A percentile compares a stretch with the other conserved stretches of the same genome.
phyloP scores from a whole-genome alignment of 64 coral and sea anemone genomes.

The Cladopsammia gracilis region DNA sequence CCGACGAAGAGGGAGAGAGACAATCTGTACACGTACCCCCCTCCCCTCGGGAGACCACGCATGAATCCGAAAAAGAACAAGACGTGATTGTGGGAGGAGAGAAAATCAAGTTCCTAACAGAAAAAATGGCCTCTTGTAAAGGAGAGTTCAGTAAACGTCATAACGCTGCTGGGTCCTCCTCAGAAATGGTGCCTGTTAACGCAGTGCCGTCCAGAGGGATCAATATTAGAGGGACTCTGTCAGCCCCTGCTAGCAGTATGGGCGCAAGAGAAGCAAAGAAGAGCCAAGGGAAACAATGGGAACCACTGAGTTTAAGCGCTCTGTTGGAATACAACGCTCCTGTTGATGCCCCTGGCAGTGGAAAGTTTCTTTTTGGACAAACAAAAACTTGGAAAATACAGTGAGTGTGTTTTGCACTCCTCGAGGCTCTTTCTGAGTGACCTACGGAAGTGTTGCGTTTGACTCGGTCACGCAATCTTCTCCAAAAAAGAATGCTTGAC shows the following conservation, averaged over 20 bases:
- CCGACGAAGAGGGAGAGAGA: neutral
- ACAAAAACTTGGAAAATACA: conserved; percentile 62
- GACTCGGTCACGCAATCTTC: too few species aligned
- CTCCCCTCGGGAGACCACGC: neutral
- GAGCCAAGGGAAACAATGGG: conserved; percentile 49
- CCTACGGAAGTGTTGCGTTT: too few species aligned
- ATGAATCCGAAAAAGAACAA: conserved; percentile 6
- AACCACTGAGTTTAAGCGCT: conserved; percentile 82
- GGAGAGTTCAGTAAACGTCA: conserved; percentile 90
- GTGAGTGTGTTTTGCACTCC: neutral
- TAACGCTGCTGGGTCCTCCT: conserved; percentile 64
- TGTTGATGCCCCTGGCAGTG: conserved; percentile 19
- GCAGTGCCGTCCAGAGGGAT: neutral
- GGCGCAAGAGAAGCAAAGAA: conserved; percentile 56
- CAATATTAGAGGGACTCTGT: conserved; percentile 71
- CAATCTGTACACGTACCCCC: neutral
- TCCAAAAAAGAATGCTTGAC: too few species aligned
- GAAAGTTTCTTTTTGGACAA: conserved; percentile 38
- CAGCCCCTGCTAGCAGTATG: conserved; percentile 76
- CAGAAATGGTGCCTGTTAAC: neutral
- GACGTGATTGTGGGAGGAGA: conserved; percentile 32
- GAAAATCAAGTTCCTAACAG: conserved; percentile 87
- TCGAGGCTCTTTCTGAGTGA: too few species aligned
- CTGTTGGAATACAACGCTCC: conserved; percentile 77
- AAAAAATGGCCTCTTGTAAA: conserved; percentile 82